Conservation (phyloP, 2,113 vertebrate species). For the Danionella cerebrum region DNA sequence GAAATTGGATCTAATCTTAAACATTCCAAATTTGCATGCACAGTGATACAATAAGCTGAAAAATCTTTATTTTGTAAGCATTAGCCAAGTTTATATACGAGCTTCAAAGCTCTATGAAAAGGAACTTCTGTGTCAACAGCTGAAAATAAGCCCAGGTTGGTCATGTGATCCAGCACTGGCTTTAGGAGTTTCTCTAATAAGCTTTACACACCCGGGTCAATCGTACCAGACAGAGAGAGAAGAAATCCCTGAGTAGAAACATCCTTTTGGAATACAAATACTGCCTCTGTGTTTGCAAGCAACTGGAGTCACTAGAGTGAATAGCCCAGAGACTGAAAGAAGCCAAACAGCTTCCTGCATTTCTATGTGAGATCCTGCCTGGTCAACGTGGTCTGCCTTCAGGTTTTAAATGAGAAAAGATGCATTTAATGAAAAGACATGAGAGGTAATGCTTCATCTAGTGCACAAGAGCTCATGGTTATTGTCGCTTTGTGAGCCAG, state of each 20-base stretch:
- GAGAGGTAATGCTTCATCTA: neutral
- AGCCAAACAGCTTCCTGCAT: neutral
- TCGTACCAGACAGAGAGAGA: neutral
- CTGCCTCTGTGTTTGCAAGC: neutral
- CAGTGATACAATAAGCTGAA: too few relatives aligned
- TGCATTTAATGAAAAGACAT: constrained; percentile 23
- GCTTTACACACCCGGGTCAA: neutral
- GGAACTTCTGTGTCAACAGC: neutral
- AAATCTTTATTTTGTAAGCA: too few relatives aligned
- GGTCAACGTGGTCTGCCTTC: neutral
- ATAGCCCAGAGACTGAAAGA: neutral
- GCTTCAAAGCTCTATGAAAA: too few relatives aligned
- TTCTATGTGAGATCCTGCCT: neutral
- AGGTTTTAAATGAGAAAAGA: constrained; percentile 16
- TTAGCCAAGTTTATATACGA: too few relatives aligned
- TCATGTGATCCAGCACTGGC: neutral
- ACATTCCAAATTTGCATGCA: too few relatives aligned
- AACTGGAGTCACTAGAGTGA: neutral
- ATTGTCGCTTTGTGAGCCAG: constrained; percentile 35
- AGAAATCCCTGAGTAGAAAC: neutral
- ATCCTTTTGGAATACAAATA: neutral
- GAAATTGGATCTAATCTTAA: too few relatives aligned
- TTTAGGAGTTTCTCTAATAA: constrained; percentile 9
- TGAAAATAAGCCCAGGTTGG: constrained; percentile 6
- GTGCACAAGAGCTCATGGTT: constrained; percentile 18